Evolutionary conservation across 2,888 invertebrate species (phyloP).

Genomic region (Microdon myrmicae): DNA sequence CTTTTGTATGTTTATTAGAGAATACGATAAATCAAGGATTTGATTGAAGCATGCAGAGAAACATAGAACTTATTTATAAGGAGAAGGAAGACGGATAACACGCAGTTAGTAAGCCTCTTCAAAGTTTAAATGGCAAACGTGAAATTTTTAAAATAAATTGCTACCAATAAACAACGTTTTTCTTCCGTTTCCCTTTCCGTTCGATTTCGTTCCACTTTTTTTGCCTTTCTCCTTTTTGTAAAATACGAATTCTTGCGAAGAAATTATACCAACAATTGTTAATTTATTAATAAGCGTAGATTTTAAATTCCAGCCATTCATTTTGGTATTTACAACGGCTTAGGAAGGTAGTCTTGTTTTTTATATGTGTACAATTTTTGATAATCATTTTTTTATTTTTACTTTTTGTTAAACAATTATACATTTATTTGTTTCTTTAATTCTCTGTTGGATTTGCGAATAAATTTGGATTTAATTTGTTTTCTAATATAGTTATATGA

Average conservation of each 20-base stretch:
- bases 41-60: constrained; percentile 46
- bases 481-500: too few species aligned
- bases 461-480: too few species aligned
- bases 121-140: constrained; percentile 52
- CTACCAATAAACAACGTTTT: too few species aligned
- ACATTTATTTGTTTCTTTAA: too few species aligned
- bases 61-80: constrained; percentile 35
- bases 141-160: constrained; percentile 48
- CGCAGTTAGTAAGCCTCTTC: constrained; percentile 50
- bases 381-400: constrained; percentile 9
- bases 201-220: too few species aligned
- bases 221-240: too few species aligned
- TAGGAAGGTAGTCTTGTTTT: neutral
- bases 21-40: constrained; percentile 44
- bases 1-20: constrained; percentile 51
- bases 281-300: constrained; percentile 30
- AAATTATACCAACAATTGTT: constrained; percentile 42
- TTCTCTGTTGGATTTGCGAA: too few species aligned
- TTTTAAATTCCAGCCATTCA: constrained; percentile 44
- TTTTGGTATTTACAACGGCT: constrained; percentile 27
- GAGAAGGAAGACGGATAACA: constrained; percentile 8
- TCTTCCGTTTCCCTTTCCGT: too few species aligned
- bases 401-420: too few species aligned
- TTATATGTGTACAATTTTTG: constrained; percentile 1
- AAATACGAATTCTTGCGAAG: too few species aligned